Evolutionary conservation across 2,888 invertebrate species (phyloP), one percentile per base, ranked within the genome.

Genomic region (Disparrhopalites patrizii): DNA sequence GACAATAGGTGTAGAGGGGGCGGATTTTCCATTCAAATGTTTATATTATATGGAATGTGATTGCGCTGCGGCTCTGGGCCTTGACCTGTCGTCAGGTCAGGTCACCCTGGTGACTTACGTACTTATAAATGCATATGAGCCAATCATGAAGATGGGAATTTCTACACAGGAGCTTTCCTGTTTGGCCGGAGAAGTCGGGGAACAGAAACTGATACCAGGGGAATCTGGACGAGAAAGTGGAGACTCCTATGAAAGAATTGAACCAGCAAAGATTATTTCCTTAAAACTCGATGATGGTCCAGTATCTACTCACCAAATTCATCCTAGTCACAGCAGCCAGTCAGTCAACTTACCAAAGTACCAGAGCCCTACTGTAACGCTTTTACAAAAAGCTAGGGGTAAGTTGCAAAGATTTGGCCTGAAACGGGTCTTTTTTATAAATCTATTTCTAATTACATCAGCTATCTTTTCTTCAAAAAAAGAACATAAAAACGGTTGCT

Each of bases 331-430:
- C 55, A 70, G 73, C 65, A 67, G 70, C 54, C 66, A 68, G 65
- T 68, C 71, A 62, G 69, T 72, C 50, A 72, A 77, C 73, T 81
- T 91, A 74, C 92, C 92, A 2, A 84, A 85, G 75, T 90, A 88
- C 1, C 91, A 91, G 80, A 92, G 90, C 80, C 91, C 92, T 0
- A 91, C 91, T 5, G 89, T 93, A 75, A 92, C 91, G 1, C 81
- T 93, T 43, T 82, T 93, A 68, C 91, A 93, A 81, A 93, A 91
- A 81, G 90, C 90, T 65, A 84, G 92, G 87, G 92, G 93, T 92
- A 81, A n/a, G n/a, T n/a, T n/a, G n/a, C n/a, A n/a, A n/a, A n/a
- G n/a, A n/a, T n/a, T n/a, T n/a, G n/a, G n/a, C n/a, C n/a, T n/a
- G n/a, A n/a, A n/a, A n/a, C 78, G 78, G 18, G 25, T 10, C 20